Conservation (phyloP, 2,888 invertebrate species). For the Nymphalis c-album region DNA sequence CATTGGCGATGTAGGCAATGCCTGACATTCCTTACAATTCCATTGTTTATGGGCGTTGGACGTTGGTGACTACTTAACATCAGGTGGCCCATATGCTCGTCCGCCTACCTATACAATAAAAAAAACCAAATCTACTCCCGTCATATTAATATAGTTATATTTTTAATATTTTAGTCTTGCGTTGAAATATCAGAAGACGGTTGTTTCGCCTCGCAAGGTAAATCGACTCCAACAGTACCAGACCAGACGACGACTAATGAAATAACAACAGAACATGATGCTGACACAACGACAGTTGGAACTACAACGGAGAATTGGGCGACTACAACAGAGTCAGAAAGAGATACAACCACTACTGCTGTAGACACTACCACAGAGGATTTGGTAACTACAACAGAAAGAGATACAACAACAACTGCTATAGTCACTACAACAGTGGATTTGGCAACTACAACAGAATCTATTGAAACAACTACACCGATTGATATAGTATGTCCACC, state of each 20-base stretch:
- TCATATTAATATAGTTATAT: not conserved
- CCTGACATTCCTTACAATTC: no score
- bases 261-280: no score
- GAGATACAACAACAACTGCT: constrained; percentile 1
- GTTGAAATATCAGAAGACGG: constrained; percentile 30
- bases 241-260: no score
- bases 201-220: constrained; percentile 24
- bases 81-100: no score
- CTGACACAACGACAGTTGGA: no score
- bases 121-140: not conserved
- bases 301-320: no score
- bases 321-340: constrained; percentile 11
- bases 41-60: no score
- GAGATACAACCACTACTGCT: constrained; percentile 5
- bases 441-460: constrained; percentile 6
- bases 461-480: constrained; percentile 21
- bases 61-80: no score
- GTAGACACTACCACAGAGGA: no score
- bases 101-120: no score
- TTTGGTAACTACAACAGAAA: not conserved
- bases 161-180: constrained; percentile 18
- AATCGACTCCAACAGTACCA: constrained; percentile 14
- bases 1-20: no score
- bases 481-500: constrained; percentile 34
- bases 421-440: not conserved